Conservation (phyloP, 2,797 vertebrate genomes). For the Lepidocolaptes lacrymiger region DNA sequence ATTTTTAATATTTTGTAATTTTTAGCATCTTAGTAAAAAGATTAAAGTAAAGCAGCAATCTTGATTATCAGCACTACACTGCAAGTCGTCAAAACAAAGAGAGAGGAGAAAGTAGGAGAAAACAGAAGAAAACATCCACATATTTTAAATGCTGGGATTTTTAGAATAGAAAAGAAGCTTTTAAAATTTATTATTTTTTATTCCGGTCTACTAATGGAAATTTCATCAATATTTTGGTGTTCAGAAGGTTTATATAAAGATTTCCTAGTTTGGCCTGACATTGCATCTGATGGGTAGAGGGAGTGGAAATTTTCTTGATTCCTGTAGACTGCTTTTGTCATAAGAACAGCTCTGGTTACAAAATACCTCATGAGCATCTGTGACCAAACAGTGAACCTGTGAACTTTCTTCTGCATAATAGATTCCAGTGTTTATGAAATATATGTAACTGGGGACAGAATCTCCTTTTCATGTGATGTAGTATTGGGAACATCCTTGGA, state of each 20-base stretch:
- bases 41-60: background rate
- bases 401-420: background rate
- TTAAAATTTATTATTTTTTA: background rate
- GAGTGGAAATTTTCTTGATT: background rate
- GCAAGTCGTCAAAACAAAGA: background rate
- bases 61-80: background rate
- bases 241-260: background rate
- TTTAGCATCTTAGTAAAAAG: background rate
- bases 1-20: background rate
- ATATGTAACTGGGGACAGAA: constrained; percentile 9
- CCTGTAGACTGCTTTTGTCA: background rate
- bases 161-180: background rate
- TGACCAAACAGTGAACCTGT: constrained; percentile 32
- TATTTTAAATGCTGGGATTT: background rate
- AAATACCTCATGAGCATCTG: background rate
- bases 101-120: background rate
- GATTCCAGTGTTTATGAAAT: constrained; percentile 26
- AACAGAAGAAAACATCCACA: background rate
- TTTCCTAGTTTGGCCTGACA: background rate
- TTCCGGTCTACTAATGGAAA: background rate
- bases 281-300: background rate
- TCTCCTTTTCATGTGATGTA: background rate
- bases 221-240: background rate
- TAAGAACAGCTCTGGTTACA: background rate
- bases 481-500: constrained; percentile 27